Evolutionary conservation across 2,888 invertebrate genomes (phyloP).

Genomic region (Andrena minutula): DNA sequence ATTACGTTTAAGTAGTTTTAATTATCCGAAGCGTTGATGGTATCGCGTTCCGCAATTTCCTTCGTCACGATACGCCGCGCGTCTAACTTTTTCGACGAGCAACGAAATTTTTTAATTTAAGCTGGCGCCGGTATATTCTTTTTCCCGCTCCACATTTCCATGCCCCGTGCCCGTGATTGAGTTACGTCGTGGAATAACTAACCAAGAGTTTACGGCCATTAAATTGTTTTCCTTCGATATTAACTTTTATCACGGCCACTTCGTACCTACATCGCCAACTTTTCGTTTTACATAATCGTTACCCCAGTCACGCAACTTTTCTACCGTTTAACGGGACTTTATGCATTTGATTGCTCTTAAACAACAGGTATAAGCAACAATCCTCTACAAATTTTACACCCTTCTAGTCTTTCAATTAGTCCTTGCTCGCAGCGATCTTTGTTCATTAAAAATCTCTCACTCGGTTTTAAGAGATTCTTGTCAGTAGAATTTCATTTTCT

Average conservation of each 20-base stretch:
- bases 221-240: background rate
- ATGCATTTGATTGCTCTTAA: background rate
- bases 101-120: conserved; percentile 19
- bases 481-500: no score
- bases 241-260: background rate
- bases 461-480: no score
- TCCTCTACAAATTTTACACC: background rate
- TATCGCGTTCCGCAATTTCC: background rate
- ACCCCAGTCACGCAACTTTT: background rate
- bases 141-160: background rate
- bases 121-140: background rate
- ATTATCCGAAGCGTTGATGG: background rate
- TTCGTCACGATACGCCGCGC: background rate
- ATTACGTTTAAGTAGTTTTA: conserved; percentile 1
- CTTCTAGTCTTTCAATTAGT: background rate
- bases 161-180: conserved; percentile 4
- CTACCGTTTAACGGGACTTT: background rate
- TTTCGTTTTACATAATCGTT: background rate
- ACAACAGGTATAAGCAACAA: background rate
- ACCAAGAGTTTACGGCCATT: background rate
- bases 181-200: background rate
- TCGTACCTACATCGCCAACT: conserved; percentile 19
- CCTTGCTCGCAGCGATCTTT: background rate
- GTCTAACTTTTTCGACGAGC: conserved; percentile 5
- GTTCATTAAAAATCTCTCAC: no score